Evolutionary conservation across 1,140 invertebrate species (phyloP), one percentile per base, ranked within the genome.

Genomic region (Augochlora pura): DNA sequence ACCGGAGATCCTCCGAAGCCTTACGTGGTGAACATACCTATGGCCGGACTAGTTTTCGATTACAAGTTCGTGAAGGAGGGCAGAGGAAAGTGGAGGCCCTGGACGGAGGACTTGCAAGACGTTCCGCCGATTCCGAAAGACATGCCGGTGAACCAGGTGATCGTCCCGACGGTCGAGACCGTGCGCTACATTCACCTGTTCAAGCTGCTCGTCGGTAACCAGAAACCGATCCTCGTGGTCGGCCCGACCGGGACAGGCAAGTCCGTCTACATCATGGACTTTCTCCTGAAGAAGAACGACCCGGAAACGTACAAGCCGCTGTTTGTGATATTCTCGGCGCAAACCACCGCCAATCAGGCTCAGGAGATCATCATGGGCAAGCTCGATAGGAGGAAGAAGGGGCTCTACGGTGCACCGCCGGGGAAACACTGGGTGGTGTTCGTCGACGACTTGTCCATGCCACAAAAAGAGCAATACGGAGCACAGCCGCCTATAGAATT

Each of bases 361-460:
- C 98, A 99, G 93, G 97, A 98, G 89, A 98, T 98, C 63, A 98
- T 99, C 69, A 99, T 99, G 97, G 96, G 96, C 39, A 99, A 99
- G 93, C 93, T 99, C 84, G 98, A 98, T 89, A 98, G 98, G 91
- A 94, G 98, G 77, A 95, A 96, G 80, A 99, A 99, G 94, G 98
- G 95, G 25, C 38, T 87, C 0, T 84, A 79, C 16, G 83, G 83
- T 0, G 83, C 87, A 0, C 81, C 83, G 5, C 78, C 74, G 1
- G 86, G 84, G 0, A 86, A 86, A 71, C 57, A 87, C 2, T 88
- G 96, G 93, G 96, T 99, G 10, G 95, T 99, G 57, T 99, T 99
- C 92, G 97, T 99, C 4, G 98, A 99, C 90, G 98, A 99, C 90
- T 94, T 99, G 12, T 98, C 98, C 83, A 98, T 99, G 96, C 98